phyloP scores from a whole-genome alignment of 2,888 invertebrate genomes.

The Hybos culiciformis region DNA sequence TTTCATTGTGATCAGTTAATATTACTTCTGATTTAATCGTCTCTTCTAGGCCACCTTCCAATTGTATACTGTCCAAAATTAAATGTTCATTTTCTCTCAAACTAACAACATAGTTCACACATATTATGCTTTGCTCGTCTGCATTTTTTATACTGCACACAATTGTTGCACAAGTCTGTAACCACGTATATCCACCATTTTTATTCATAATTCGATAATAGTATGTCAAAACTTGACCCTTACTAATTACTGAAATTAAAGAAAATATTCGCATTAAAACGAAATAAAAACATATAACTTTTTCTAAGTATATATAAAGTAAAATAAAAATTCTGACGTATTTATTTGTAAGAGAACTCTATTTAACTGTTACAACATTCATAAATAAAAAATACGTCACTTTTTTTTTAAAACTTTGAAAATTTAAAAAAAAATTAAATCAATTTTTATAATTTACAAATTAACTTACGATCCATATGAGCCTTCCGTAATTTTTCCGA shows the following conservation, averaged over 20 bases:
- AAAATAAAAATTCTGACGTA: no score
- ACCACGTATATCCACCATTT: conserved; percentile 90
- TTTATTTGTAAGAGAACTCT: no score
- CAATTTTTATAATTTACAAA: not conserved
- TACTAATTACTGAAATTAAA: conserved; percentile 69
- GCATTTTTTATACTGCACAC: conserved; percentile 91
- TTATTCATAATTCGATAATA: conserved; percentile 95
- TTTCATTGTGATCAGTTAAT: conserved; percentile 62
- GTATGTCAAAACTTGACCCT: conserved; percentile 91
- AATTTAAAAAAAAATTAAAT: no score
- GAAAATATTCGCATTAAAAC: conserved; percentile 17
- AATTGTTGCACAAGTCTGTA: conserved; percentile 93
- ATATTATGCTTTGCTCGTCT: conserved; percentile 94
- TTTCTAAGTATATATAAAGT: no score
- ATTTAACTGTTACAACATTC: no score
- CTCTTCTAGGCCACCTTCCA: conserved; percentile 63
- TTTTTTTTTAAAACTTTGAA: no score
- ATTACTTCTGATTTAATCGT: conserved; percentile 70
- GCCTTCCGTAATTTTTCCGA: conserved; percentile 85
- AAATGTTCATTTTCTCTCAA: conserved; percentile 68
- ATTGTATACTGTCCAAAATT: conserved; percentile 87
- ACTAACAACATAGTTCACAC: conserved; percentile 90
- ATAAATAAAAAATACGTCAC: no score
- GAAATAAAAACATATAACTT: no score
- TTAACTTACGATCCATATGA: conserved; percentile 85